These are phyloP conservation scores for Sanderia malayensis DNA, from an alignment of 30 jellyfish, hydroid and myxozoan species.

Conservation along the genomic window DNA sequence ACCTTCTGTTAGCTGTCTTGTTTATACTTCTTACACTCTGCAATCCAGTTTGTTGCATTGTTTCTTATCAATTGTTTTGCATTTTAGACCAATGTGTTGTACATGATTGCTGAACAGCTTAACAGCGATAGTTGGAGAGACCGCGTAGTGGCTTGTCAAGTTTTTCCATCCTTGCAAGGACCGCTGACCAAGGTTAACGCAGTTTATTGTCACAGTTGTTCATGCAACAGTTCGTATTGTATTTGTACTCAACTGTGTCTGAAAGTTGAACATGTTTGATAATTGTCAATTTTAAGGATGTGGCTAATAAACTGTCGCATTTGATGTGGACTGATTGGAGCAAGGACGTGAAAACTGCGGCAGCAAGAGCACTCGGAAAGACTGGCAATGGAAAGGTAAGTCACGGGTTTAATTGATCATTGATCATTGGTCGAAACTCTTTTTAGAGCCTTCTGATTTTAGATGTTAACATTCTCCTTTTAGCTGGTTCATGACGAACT, in stretches of 20 bases:
- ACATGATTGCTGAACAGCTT: conserved; percentile 81
- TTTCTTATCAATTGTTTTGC: not conserved
- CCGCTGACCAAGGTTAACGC: conserved; percentile 72
- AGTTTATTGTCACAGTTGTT: no score
- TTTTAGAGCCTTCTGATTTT: not conserved
- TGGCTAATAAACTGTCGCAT: conserved; percentile 76
- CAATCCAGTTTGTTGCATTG: no score
- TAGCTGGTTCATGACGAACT: conserved; percentile 87
- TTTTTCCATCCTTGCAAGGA: conserved; percentile 72
- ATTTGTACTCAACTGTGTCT: no score
- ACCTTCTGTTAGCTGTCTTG: no score
- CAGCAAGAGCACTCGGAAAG: conserved; percentile 87
- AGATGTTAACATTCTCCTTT: no score
- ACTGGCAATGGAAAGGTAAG: conserved; percentile 94
- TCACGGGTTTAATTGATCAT: not conserved
- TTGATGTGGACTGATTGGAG: conserved; percentile 97
- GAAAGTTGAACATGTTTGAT: no score
- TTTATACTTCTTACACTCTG: no score
- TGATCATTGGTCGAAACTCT: no score
- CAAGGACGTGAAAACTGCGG: conserved; percentile 80
- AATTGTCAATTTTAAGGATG: conserved; percentile 63
- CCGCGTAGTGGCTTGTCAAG: conserved; percentile 78
- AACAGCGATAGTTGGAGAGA: conserved; percentile 87
- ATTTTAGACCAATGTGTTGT: conserved; percentile 55
- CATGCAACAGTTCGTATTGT: no score